Evolutionary conservation across 2,888 invertebrate genomes (phyloP), one percentile per base, ranked within the genome.

Genomic region (Drosophila fungiperda): DNA sequence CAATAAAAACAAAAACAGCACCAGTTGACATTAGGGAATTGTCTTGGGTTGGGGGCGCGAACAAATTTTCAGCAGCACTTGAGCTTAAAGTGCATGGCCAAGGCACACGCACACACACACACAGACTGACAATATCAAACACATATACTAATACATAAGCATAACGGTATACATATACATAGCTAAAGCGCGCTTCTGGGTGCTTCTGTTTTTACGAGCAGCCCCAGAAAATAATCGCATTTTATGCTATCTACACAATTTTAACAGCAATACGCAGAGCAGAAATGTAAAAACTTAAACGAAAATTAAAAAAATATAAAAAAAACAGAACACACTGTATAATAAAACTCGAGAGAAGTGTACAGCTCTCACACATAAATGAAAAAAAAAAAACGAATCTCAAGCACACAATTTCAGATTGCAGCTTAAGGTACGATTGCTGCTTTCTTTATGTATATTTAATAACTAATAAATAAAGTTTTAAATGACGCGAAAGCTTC

Each of bases 151-250:
- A 54, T 38, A 68, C n/a, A 32, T 26, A 23, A 20, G 20, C 20
- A 40, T 12, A 50, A 59, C 23, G 42, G 45, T 38, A 48, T 49
- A 48, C 38, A 68, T 58, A 67, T 52, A 54, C 29, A 49, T 9
- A 59, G 57, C 53, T 60, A 61, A 68, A 82, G 64, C 70, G 63
- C 72, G 78, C 61, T 74, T 69, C 68, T 72, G 69, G 66, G 71
- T 60, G 50, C 48, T 71, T 75, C 63, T 79, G 80, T 75, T 78
- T 64, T 75, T 76, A 79, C 79, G 76, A 76, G 58, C 78, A 68
- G 67, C 68, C 89, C 78, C 78, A 73, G 76, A 66, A 76, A 78
- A 81, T 78, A 89, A 84, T 78, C 70, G 78, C 83, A 72, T 83
- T 78, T 75, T 65, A 53, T 73, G 36, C 66, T 66, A 58, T 65